Evolutionary conservation across 2,888 invertebrate genomes (phyloP).

Genomic region (Bruchidius siliquastri): DNA sequence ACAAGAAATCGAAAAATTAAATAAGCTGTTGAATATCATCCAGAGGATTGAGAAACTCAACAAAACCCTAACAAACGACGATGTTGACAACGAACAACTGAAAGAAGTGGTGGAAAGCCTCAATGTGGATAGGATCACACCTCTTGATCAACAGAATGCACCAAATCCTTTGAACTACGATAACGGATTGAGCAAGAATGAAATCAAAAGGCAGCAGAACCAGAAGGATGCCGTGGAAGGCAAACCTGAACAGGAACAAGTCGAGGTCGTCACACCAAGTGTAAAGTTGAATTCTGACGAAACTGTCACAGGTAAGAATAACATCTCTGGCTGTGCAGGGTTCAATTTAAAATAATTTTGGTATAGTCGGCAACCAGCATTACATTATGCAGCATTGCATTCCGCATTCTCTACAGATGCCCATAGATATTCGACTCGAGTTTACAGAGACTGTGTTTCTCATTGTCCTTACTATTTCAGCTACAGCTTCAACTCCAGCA

Average conservation of each 20-base stretch:
- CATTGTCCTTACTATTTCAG: neutral
- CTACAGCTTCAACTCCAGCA: slow-evolving; percentile 15
- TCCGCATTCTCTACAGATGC: no score
- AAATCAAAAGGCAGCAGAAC: slow-evolving; percentile 50
- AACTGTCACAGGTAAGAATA: neutral
- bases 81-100: slow-evolving; percentile 42
- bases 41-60: slow-evolving; percentile 45
- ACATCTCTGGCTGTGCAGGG: no score
- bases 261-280: neutral
- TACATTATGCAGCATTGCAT: neutral
- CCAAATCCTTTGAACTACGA: slow-evolving; percentile 46
- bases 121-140: slow-evolving; percentile 24
- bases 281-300: neutral
- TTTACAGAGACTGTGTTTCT: no score
- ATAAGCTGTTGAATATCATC: slow-evolving; percentile 49
- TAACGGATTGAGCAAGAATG: slow-evolving; percentile 45
- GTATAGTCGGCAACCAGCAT: no score
- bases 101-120: slow-evolving; percentile 39
- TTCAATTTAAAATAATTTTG: no score
- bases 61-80: slow-evolving; percentile 44
- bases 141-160: slow-evolving; percentile 37
- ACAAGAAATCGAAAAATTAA: slow-evolving; percentile 51
- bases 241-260: slow-evolving; percentile 7
- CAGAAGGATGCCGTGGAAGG: slow-evolving; percentile 6
- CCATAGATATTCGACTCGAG: no score